phyloP scores from a whole-genome alignment of 1,140 invertebrate species.

The Lamellibrachia luymesi region DNA sequence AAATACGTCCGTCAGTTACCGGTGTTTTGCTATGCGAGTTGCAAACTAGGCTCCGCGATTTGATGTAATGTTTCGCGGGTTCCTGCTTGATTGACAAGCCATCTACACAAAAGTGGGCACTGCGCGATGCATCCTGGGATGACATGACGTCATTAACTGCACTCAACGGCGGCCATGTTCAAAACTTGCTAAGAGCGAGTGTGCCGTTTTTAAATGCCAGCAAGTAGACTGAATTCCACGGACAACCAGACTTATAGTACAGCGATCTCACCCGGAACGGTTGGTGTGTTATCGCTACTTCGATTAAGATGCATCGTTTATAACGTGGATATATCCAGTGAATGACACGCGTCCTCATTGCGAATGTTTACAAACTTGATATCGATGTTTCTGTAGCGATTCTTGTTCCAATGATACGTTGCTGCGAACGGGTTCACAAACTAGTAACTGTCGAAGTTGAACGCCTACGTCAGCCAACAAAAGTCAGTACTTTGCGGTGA shows the following conservation, averaged over 20 bases:
- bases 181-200: background rate
- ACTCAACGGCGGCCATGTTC: slow-evolving; percentile 2
- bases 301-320: background rate
- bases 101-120: background rate
- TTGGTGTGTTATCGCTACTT: background rate
- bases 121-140: background rate
- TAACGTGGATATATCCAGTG: background rate
- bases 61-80: background rate
- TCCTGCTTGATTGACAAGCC: background rate
- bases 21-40: background rate
- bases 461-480: background rate
- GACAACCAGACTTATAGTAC: background rate
- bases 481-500: background rate
- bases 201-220: slow-evolving; percentile 4
- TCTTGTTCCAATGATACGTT: background rate
- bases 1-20: background rate
- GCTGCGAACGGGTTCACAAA: background rate
- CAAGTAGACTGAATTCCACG: background rate
- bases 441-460: background rate
- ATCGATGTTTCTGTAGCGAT: background rate
- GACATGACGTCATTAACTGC: slow-evolving; percentile 4
- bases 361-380: slow-evolving; percentile 5
- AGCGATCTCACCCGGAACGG: background rate
- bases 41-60: background rate
- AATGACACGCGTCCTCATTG: background rate